Conservation (phyloP, 1,140 invertebrate genomes). For the Macrostomum lignano region DNA sequence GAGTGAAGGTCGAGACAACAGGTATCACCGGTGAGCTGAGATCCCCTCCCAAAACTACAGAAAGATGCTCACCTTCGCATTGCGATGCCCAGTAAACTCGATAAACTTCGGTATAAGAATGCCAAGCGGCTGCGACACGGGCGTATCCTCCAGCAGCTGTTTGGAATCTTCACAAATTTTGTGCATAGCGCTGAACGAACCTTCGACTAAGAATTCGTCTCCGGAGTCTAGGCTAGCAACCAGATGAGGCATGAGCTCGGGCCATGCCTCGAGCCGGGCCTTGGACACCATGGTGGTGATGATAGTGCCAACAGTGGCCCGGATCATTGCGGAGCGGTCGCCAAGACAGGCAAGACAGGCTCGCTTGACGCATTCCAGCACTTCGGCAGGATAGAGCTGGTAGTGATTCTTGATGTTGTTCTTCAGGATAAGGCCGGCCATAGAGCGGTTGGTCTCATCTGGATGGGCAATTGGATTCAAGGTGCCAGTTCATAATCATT, state of each 20-base stretch:
- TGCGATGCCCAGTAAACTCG: no score
- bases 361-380: conserved; percentile 39
- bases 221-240: conserved; percentile 78
- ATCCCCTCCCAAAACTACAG: no score
- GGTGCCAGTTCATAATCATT: neutral
- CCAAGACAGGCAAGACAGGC: conserved; percentile 78
- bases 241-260: conserved; percentile 62
- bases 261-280: conserved; percentile 69
- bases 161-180: conserved; percentile 82
- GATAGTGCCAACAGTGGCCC: conserved; percentile 84
- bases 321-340: conserved; percentile 65
- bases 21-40: no score
- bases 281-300: conserved; percentile 72
- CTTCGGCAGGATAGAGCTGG: conserved; percentile 56
- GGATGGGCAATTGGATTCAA: no score
- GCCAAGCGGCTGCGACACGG: no score
- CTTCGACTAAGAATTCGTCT: no score
- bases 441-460: conserved; percentile 78
- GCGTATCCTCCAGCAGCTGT: no score
- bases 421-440: conserved; percentile 86
- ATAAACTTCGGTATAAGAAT: no score
- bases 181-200: no score
- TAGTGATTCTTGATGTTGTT: conserved; percentile 89
- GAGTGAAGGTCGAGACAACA: no score
- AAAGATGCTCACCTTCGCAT: no score